Evolutionary conservation across 2,797 vertebrate species (phyloP).

Genomic region (Garrulus glandarius): DNA sequence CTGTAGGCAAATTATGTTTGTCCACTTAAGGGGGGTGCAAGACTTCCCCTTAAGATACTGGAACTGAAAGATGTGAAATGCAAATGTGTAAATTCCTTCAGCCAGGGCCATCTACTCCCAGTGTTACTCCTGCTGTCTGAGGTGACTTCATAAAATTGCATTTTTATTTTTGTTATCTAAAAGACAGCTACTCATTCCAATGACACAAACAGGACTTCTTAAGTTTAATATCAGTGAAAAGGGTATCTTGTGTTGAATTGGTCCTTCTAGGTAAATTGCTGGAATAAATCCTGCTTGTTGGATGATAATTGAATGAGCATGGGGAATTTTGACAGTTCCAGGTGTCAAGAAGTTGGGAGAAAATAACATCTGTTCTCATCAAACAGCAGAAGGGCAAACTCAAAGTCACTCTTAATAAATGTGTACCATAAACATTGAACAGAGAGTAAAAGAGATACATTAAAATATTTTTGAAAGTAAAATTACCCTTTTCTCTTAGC

Average conservation of each 20-base stretch:
- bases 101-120: background rate
- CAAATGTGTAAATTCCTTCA: background rate
- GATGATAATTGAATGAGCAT: conserved; percentile 46
- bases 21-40: background rate
- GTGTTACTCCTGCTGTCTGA: background rate
- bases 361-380: conserved; percentile 69
- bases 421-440: background rate
- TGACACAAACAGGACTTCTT: background rate
- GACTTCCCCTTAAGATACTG: background rate
- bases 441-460: background rate
- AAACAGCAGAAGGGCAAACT: conserved; percentile 51
- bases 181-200: background rate
- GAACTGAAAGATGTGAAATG: background rate
- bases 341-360: conserved; percentile 31
- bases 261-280: conserved; percentile 26
- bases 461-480: background rate
- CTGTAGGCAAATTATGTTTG: background rate
- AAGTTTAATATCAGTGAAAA: background rate
- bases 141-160: background rate
- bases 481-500: background rate
- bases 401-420: conserved; percentile 53
- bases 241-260: background rate
- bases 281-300: conserved; percentile 22
- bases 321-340: conserved; percentile 54
- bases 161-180: background rate